Evolutionary conservation across 2,113 vertebrate genomes (phyloP), one percentile per base, ranked within the genome.

Genomic region (Ochotona princeps): DNA sequence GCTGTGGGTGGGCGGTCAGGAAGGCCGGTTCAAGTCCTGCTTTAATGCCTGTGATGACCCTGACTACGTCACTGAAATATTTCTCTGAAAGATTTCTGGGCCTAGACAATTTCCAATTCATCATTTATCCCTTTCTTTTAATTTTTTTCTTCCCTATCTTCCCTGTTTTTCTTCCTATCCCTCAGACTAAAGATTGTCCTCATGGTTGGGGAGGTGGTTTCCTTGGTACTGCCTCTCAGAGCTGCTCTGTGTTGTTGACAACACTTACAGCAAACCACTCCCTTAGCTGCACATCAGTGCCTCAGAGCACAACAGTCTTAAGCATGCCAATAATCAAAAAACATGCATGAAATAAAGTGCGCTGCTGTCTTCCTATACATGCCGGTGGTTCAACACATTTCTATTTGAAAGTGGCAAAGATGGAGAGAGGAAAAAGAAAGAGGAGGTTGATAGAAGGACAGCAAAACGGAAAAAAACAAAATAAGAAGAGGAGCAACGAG

Each of bases 11-110:
- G 14, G 61, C 30, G 61, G 66, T 47, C 78, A 73, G 61, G 51
- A 93, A 81, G 61, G 20, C 79, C 30, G 32, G 32, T 5, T 81
- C 54, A 70, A 81, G 38, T 63, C 32, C 47, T 47, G 65, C 38
- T 60, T 88, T 38, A 4, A 5, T 57, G 63, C 66, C 75, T 60
- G 8, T 1, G 14, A 60, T n/a, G 20, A 93, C 35, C 7, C 20
- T 0, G 8, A 75, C 25, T 5, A 85, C 80, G 54, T 72, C 38
- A 32, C n/a, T 57, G 26, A 49, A 92, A 23, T 80, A 28, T 87
- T 92, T 94, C 72, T 61, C 14, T 21, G 79, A 57, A 66, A 87
- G 18, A 51, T 32, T 78, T 69, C 83, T 28, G 44, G 70, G 28
- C 60, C 51, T 66, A 66, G 30, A 65, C 1, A 18, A 65, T 51